Base-by-base conservation (phyloP, 2,797 vertebrate species). In the Pantherophis alleghaniensis region DNA sequence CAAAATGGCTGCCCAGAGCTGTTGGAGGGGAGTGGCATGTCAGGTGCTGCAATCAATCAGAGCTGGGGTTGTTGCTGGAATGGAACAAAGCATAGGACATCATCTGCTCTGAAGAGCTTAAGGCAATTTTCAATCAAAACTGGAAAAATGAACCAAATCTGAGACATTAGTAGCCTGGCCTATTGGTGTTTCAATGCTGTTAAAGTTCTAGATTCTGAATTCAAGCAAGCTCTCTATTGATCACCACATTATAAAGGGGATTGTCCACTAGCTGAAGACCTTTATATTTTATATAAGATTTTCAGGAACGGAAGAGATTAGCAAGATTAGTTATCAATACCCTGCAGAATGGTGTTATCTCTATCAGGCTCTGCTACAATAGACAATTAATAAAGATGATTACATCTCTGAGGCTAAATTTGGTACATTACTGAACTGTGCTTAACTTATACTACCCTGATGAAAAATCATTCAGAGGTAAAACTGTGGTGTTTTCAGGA, bases 311-410 rank as follows among this genome's bases (percentile, higher is more conserved):
- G 96, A 69, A 88, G n/a, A 3, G 60, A 56, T 60, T 69, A 53
- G 56, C 83, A 26, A 3, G 59, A 56, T 60, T 66, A 53, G 56
- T 96, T 92, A 95, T 95, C 92, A 94, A 92, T 90, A 86, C 87
- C 74, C 93, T 95, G 87, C 92, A 96, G 93, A n/a, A 95, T 93
- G 88, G 83, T 83, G 92, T 83, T 96, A 95, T 91, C 96, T 94
- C 66, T 90, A 93, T 18, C 32, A 96, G 88, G 83, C 74, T 94
- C 93, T 92, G 93, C 88, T 95, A 87, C 96, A 95, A 95, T 95
- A 96, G 94, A 95, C 95, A 97, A 96, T 97, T 97, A 98, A 97
- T 96, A 97, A 96, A 95, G 95, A 94, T 94, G 95, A 97, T 97
- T 97, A 95, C 93, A 95, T 95, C 96, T 97, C 95, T 91, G 95